Evolutionary conservation across 2,797 vertebrate species (phyloP), one percentile per base, ranked within the genome.

Genomic region (Calcarius lapponicus): DNA sequence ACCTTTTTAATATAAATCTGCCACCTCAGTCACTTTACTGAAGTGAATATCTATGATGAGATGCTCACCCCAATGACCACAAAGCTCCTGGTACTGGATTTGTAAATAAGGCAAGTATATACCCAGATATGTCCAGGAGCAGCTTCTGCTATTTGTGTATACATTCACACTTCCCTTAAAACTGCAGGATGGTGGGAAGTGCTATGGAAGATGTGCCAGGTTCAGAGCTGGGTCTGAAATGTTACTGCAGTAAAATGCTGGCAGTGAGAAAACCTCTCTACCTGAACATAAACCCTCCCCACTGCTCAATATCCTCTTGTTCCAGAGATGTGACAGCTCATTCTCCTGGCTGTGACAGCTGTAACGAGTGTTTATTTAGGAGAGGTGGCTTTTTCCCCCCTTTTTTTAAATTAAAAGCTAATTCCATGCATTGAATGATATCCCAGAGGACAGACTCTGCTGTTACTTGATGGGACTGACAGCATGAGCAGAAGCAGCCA

Each of bases 381-480:
- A 17, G 69, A 90, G 54, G 36, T 40, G 13, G 21, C 3, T 7
- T 69, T 8, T 42, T 6, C 13, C 14, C 12, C 24, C 29, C 12
- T 11, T 7, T 81, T 80, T 92, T 80, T 61, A 31, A 80, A 93
- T 94, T 45, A 79, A 83, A 95, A 95, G 90, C 80, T 70, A 93
- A 93, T 92, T 90, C 70, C 83, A 20, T 29, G 76, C 76, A 79
- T 12, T 80, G 76, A 93, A 40, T 17, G 66, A 91, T 88, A 67
- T 57, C 80, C 85, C 74, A 71, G 85, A 95, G 91, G 86, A 66
- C 24, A 73, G 60, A 26, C 36, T 79, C 69, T 28, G 85, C 50
- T 81, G 72, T 56, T 83, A 51, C 76, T 84, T 91, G 90, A 90
- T 70, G 67, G 78, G 56, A 57, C 80, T 95, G 95, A 95, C 90